These are phyloP conservation scores for Aleiodes alternator DNA, from an alignment of 2,888 invertebrate species.

Conservation along the genomic window DNA sequence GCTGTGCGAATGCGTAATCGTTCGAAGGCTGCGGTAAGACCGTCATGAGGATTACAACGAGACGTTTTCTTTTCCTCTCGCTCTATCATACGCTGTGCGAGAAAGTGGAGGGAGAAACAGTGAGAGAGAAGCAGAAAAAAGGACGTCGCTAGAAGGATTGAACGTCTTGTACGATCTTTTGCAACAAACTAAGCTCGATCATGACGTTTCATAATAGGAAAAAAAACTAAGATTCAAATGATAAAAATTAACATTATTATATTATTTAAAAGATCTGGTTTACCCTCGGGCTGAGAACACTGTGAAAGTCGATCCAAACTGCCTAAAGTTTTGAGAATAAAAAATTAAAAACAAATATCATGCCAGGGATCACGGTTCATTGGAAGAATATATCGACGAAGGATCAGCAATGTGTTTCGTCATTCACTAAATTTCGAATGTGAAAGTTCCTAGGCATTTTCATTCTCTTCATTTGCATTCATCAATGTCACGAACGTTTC, in stretches of 20 bases:
- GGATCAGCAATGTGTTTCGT: too few species aligned
- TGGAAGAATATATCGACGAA: too few species aligned
- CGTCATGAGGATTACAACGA: slow-evolving; percentile 49
- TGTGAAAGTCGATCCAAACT: slow-evolving; percentile 4
- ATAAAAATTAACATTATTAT: slow-evolving; percentile 9
- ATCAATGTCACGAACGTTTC: too few species aligned
- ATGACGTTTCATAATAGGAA: not conserved
- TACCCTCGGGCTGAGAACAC: slow-evolving; percentile 14
- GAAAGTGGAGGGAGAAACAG: slow-evolving; percentile 32
- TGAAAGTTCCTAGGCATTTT: too few species aligned
- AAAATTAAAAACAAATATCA: too few species aligned
- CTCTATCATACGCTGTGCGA: slow-evolving; percentile 13
- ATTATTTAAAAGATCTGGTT: not conserved
- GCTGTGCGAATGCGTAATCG: slow-evolving; percentile 54
- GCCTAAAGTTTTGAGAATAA: too few species aligned
- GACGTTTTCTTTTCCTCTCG: slow-evolving; percentile 4
- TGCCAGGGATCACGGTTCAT: too few species aligned
- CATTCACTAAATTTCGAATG: too few species aligned
- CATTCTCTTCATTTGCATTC: too few species aligned
- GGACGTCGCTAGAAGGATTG: slow-evolving; percentile 48
- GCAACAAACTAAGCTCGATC: slow-evolving; percentile 40
- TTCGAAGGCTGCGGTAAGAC: slow-evolving; percentile 48
- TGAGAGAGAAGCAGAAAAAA: slow-evolving; percentile 39
- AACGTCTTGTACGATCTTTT: slow-evolving; percentile 31
- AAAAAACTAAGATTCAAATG: slow-evolving; percentile 27